phyloP scores from a whole-genome alignment of 2,113 vertebrate species.

The Podiceps cristatus region DNA sequence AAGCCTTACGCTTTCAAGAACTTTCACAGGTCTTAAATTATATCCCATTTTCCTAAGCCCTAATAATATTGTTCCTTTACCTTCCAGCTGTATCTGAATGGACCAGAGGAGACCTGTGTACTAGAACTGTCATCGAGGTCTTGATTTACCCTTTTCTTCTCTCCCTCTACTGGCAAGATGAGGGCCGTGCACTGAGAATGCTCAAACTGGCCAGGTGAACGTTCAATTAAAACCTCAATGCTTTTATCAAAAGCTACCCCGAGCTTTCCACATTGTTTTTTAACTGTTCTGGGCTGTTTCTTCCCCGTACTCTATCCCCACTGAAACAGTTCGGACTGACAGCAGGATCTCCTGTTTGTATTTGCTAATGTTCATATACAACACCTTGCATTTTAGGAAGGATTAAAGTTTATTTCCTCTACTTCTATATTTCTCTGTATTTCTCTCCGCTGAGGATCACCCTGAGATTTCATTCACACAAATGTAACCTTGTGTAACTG shows the following conservation, averaged over 20 bases:
- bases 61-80: not conserved
- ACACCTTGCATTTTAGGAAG: not conserved
- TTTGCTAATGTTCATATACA: not conserved
- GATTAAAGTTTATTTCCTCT: not conserved
- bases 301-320: not conserved
- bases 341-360: not conserved
- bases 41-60: not conserved
- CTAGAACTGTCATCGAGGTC: not conserved
- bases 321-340: not conserved
- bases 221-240: not conserved
- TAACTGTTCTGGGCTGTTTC: not conserved
- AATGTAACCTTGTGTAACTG: not conserved
- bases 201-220: not conserved
- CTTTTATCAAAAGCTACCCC: not conserved
- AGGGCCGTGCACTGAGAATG: too few relatives aligned
- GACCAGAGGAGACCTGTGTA: not conserved
- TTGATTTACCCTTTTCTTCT: not conserved
- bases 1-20: not conserved
- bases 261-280: not conserved
- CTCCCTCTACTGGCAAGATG: not conserved
- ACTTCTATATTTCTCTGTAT: not conserved
- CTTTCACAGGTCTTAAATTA: not conserved
- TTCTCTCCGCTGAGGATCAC: not conserved
- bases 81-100: slow-evolving; percentile 69
- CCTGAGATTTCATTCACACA: not conserved